A percentile compares a stretch with the other conserved stretches of the same genome.
phyloP scores from a whole-genome alignment of 2,888 invertebrate genomes.

The Nymphalis polychloros region DNA sequence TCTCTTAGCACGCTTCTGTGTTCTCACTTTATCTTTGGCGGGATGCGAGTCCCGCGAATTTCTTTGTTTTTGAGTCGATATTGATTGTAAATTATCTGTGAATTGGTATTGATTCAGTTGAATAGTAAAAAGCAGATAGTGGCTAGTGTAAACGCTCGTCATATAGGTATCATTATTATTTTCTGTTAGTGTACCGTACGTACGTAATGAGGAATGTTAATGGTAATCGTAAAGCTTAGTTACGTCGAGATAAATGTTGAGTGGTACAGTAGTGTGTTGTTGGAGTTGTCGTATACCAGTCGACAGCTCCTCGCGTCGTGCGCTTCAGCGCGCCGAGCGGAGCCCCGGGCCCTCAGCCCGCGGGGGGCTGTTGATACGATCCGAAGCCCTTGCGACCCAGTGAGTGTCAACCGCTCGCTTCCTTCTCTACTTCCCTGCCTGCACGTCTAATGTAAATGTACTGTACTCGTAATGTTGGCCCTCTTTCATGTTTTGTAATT shows the following conservation, averaged over 20 bases:
- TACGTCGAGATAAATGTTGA: slow-evolving; percentile 78
- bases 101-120: slow-evolving; percentile 78
- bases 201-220: slow-evolving; percentile 74
- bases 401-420: slow-evolving; percentile 58
- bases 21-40: slow-evolving; percentile 80
- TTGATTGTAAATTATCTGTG: slow-evolving; percentile 78
- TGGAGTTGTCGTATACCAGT: slow-evolving; percentile 71
- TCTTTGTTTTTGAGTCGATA: slow-evolving; percentile 79
- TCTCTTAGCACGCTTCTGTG: slow-evolving; percentile 84
- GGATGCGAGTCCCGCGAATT: slow-evolving; percentile 78
- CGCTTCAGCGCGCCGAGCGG: slow-evolving; percentile 40
- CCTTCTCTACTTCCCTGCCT: slow-evolving; percentile 66
- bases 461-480: slow-evolving; percentile 75
- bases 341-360: slow-evolving; percentile 42
- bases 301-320: slow-evolving; percentile 55
- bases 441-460: slow-evolving; percentile 74
- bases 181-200: slow-evolving; percentile 78
- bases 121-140: slow-evolving; percentile 81
- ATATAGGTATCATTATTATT: slow-evolving; percentile 79
- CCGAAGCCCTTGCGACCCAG: slow-evolving; percentile 48
- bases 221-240: slow-evolving; percentile 78
- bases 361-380: slow-evolving; percentile 46
- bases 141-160: slow-evolving; percentile 81
- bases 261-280: slow-evolving; percentile 80
- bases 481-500: slow-evolving; percentile 77